Conservation (phyloP, 2,113 vertebrate species). For the Hipposideros armiger region DNA sequence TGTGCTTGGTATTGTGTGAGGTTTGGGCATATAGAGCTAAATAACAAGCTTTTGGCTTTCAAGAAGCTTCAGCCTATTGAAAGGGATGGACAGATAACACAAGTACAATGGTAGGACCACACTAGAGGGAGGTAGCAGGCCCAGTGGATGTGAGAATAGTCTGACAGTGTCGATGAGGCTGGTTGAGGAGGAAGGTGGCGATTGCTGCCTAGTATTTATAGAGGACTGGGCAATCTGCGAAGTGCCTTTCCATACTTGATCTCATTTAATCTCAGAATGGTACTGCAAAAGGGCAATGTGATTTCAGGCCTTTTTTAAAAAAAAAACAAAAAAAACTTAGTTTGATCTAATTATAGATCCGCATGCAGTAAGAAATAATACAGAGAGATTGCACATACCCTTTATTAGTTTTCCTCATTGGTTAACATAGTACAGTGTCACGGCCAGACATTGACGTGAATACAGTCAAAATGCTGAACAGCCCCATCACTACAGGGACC, state of each 20-base stretch:
- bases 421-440: background rate
- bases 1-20: background rate
- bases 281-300: background rate
- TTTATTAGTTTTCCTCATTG: slow-evolving; percentile 16
- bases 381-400: background rate
- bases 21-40: background rate
- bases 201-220: background rate
- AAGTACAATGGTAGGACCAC: background rate
- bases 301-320: background rate
- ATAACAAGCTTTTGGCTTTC: background rate
- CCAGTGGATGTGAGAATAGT: background rate
- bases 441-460: background rate
- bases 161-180: background rate
- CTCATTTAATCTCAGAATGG: slow-evolving; percentile 9
- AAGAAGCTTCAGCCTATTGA: background rate
- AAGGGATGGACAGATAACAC: background rate
- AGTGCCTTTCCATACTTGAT: background rate
- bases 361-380: background rate
- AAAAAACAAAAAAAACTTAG: background rate
- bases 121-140: background rate
- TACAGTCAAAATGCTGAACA: background rate
- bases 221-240: background rate
- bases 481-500: background rate
- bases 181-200: background rate
- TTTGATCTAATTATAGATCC: slow-evolving; percentile 36